A percentile compares a stretch with the other conserved stretches of the same genome.
phyloP scores from a whole-genome alignment of 2,797 vertebrate genomes.

The Cottoperca gobio region DNA sequence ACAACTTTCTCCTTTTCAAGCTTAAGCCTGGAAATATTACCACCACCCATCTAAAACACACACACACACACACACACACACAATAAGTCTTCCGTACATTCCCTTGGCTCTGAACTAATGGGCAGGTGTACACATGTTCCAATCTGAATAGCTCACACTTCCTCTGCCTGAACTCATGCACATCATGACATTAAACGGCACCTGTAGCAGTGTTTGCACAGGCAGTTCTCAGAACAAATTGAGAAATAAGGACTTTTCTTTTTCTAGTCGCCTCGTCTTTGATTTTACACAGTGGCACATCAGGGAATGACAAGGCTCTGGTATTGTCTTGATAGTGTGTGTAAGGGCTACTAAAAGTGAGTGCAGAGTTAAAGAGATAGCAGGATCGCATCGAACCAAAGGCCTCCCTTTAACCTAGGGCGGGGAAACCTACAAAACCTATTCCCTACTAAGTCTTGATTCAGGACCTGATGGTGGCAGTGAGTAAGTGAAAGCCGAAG shows the following conservation, averaged over 20 bases:
- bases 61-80: constrained; percentile 64
- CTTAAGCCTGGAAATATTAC: constrained; percentile 20
- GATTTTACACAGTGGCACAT: constrained; percentile 26
- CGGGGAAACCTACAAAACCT: not conserved
- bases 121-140: constrained; percentile 80
- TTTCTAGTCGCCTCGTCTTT: constrained; percentile 26
- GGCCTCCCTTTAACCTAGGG: constrained; percentile 1
- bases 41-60: constrained; percentile 13
- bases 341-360: constrained; percentile 14
- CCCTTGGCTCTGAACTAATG: constrained; percentile 67
- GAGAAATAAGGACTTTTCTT: constrained; percentile 16
- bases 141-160: constrained; percentile 51
- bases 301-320: constrained; percentile 10
- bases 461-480: constrained; percentile 26
- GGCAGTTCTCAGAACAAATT: not conserved
- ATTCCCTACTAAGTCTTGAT: not conserved
- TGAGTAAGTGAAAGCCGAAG: constrained; percentile 51
- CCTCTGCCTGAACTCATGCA: constrained; percentile 55
- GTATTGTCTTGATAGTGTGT: constrained; percentile 13
- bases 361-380: constrained; percentile 43
- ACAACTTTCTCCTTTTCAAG: constrained; percentile 27
- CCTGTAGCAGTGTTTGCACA: constrained; percentile 12
- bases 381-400: constrained; percentile 21
- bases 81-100: constrained; percentile 59
- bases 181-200: constrained; percentile 55